Evolutionary conservation across 1,140 invertebrate species (phyloP), one percentile per base, ranked within the genome.

Genomic region (Ephestia elutella): DNA sequence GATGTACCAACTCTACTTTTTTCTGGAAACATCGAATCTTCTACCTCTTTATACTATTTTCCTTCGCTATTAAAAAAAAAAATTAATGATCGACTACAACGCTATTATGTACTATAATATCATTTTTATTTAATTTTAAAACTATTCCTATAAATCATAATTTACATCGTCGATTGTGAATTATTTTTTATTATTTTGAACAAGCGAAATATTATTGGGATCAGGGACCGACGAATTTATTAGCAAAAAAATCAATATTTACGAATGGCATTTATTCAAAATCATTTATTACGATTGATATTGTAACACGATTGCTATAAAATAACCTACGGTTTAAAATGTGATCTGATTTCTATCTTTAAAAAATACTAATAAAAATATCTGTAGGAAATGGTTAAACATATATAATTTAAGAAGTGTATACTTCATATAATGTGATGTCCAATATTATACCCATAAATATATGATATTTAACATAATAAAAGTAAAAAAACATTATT

Each of bases 21-120:
- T 50, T 50, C 49, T 50, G 10, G n/a, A 48, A 44, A 59, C 50
- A 59, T 56, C 54, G 54, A 56, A 56, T 1, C 18, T 38, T 56
- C 30, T 56, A 56, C 54, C 54, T 56, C 54, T 56, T 0, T 56
- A 17, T 3, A 15, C 30, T 20, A 56, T 38, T 30, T 56, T 44
- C 15, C 19, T 54, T 44, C 38, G n/a, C 38, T 1, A 44, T 44
- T n/a, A n/a, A n/a, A n/a, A n/a, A n/a, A n/a, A n/a, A n/a, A 15
- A 3, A 44, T 17, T 5, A 11, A 38, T 44, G 1, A 15, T 44
- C 38, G 38, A 15, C 15, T 44, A 44, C 13, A 15, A 44, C 1
- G 38, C 15, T 44, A 15, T 15, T 44, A 44, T 15, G 38, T 44
- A n/a, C n/a, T n/a, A n/a, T n/a, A n/a, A n/a, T n/a, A n/a, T n/a